phyloP scores from a whole-genome alignment of 2,797 vertebrate species.

The Iguana delicatissima region DNA sequence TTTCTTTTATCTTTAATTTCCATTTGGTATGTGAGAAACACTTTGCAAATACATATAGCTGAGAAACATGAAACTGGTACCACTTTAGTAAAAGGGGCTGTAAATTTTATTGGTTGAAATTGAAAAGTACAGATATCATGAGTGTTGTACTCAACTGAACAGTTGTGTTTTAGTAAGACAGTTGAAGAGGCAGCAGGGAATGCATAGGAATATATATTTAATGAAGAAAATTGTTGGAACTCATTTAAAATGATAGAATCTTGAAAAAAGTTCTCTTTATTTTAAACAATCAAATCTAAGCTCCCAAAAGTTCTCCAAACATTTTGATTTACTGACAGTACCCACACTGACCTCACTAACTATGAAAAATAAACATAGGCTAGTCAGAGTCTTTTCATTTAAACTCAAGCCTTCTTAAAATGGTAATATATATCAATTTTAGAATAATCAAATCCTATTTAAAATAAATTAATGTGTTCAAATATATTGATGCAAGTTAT shows the following conservation, averaged over 20 bases:
- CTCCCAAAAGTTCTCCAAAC: background rate
- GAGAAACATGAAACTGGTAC: slow-evolving; percentile 38
- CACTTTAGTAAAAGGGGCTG: slow-evolving; percentile 38
- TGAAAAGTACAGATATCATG: slow-evolving; percentile 60
- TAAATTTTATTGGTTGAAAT: slow-evolving; percentile 60
- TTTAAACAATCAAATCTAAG: slow-evolving; percentile 58
- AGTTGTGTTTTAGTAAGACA: slow-evolving; percentile 55
- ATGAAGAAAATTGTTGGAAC: slow-evolving; percentile 59
- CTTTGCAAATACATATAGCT: slow-evolving; percentile 22
- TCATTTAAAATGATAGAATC: slow-evolving; percentile 58
- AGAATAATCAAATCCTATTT: slow-evolving; percentile 26
- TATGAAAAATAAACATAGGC: slow-evolving; percentile 60
- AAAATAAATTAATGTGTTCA: background rate
- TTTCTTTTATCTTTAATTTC: slow-evolving; percentile 37
- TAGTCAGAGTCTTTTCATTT: slow-evolving; percentile 43
- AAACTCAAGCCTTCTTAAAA: slow-evolving; percentile 62
- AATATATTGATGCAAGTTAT: background rate
- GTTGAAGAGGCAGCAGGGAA: slow-evolving; percentile 15
- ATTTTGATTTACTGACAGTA: slow-evolving; percentile 25
- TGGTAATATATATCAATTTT: background rate
- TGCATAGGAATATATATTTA: slow-evolving; percentile 45
- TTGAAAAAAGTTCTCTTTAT: slow-evolving; percentile 51
- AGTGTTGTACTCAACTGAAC: slow-evolving; percentile 55
- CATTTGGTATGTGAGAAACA: slow-evolving; percentile 45
- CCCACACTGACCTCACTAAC: slow-evolving; percentile 51